Evolutionary conservation across 2,113 vertebrate species (phyloP).

Genomic region (Corythoichthys intestinalis): DNA sequence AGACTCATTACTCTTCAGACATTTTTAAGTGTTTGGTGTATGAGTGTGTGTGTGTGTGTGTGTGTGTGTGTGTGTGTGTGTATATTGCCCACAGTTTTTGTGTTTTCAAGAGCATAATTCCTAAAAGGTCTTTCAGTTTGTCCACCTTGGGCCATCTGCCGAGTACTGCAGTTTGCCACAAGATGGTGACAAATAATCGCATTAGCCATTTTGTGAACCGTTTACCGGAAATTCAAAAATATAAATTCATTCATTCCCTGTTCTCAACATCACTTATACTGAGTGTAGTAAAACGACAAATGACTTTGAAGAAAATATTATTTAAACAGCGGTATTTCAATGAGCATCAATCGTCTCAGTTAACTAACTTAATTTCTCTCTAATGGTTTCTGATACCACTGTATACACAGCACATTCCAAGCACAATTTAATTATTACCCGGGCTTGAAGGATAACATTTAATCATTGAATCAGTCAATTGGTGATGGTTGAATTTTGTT

Average conservation of each 20-base stretch:
- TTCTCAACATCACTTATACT: conserved; percentile 15
- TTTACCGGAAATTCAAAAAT: background rate
- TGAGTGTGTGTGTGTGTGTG: background rate
- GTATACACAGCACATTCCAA: background rate
- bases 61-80: background rate
- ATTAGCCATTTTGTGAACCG: background rate
- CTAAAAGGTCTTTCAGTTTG: background rate
- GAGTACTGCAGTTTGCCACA: conserved; percentile 28
- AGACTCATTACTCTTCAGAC: too few species aligned
- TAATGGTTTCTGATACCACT: background rate
- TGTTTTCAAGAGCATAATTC: background rate
- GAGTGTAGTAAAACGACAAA: conserved; percentile 53
- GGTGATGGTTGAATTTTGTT: background rate
- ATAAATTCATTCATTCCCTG: background rate
- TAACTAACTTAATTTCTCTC: background rate
- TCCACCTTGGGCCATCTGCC: background rate
- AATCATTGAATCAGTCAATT: background rate
- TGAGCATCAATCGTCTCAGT: background rate
- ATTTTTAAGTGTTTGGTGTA: background rate
- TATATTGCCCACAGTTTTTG: background rate
- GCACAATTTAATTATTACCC: background rate
- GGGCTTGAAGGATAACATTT: background rate
- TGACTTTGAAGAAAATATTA: background rate
- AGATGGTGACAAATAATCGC: conserved; percentile 55
- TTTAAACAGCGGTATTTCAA: background rate